Evolutionary conservation across 2,888 invertebrate species (phyloP), one percentile per base, ranked within the genome.

Genomic region (Heliconius sara): DNA sequence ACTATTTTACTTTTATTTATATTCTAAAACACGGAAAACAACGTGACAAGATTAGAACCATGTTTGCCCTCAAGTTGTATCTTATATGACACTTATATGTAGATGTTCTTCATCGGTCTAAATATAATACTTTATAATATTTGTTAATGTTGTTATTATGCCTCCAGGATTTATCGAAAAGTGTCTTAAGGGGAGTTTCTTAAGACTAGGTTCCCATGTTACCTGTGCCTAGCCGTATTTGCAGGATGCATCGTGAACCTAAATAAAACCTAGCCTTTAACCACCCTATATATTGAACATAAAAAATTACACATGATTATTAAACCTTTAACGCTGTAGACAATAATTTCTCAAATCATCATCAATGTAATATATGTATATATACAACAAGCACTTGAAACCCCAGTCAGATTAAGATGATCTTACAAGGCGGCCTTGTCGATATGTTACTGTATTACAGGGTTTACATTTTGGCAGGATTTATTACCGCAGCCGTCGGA

Each of bases 391-490:
- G 34, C 6, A 60, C 43, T 70, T 60, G 16, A n/a, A 16, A 5
- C 25, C 16, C 34, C 16, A 60, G 34, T 25, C 60, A 60, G 60
- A 43, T 70, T 70, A 60, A 73, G 57, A 34, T 12, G 72, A 73
- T 73, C 73, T 73, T 60, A 34, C 4, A 39, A 3, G 43, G 7
- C 43, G 13, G 22, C 65, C 47, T 65, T 43, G 43, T 65, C 30
- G 4, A 75, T 66, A 66, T 75, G 22, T 66, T 90, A 91, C 91
- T 90, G 91, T 93, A 91, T 92, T 91, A 92, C 90, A 90, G 87
- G 85, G 90, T 90, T 91, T 92, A 39, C 2, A 93, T 93, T 92
- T 93, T 89, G 87, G 86, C 86, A 85, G 89, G 90, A 94, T 94
- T 94, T 94, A 93, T 93, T 87, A 88, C 88, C 85, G 84, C 82